phyloP scores from a whole-genome alignment of 2,113 vertebrate species.

The Chlamydotis undulata region DNA sequence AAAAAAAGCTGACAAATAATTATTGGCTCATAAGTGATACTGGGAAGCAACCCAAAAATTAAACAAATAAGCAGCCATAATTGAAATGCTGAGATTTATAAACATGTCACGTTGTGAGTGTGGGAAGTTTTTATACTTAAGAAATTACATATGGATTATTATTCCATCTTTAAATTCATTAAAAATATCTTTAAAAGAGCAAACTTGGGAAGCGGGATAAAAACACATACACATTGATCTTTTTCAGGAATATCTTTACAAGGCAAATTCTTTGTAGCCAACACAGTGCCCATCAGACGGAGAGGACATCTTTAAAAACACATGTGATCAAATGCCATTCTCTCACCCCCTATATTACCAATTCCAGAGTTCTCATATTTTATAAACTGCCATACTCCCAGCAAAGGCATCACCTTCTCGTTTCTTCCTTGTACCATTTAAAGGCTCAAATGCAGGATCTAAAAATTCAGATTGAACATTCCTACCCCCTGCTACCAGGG shows the following conservation, averaged over 20 bases:
- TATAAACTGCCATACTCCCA: background rate
- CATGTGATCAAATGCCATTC: background rate
- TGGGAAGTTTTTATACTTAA: conserved; percentile 35
- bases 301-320: conserved; percentile 1
- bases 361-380: background rate
- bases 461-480: background rate
- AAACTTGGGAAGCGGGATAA: conserved; percentile 30
- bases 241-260: conserved; percentile 17
- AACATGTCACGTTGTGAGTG: conserved; percentile 14
- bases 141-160: conserved; percentile 33
- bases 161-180: conserved; percentile 7
- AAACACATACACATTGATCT: background rate
- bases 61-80: conserved; percentile 57
- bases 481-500: background rate
- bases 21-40: conserved; percentile 53
- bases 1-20: conserved; percentile 42
- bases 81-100: conserved; percentile 29
- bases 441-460: background rate
- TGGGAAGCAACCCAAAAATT: conserved; percentile 57
- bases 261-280: background rate
- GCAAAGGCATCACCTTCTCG: background rate
- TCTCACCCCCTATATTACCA: background rate
- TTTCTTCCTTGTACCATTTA: background rate
- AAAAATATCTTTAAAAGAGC: conserved; percentile 35
- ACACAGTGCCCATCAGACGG: background rate